Conservation (phyloP, 2,113 vertebrate genomes). For the Colinus virginianus region DNA sequence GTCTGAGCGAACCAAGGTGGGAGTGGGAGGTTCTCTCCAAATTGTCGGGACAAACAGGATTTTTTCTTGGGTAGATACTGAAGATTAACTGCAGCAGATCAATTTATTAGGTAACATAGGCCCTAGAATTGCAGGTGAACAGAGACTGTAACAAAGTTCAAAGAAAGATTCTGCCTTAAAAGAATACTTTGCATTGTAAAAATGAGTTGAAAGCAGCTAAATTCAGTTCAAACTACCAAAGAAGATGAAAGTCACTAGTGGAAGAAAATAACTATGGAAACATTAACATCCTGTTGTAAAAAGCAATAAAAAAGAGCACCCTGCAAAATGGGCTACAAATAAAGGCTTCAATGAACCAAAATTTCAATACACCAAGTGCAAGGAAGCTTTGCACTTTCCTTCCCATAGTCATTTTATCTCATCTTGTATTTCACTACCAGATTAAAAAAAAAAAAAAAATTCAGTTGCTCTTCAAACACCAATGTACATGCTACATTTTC, state of each 20-base stretch:
- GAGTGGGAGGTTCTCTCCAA: background rate
- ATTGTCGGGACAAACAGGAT: background rate
- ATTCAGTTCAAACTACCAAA: background rate
- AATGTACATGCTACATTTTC: background rate
- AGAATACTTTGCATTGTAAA: background rate
- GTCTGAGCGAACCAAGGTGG: background rate
- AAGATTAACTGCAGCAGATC: background rate
- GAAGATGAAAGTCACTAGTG: background rate
- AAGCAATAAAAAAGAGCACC: background rate
- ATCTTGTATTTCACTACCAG: background rate
- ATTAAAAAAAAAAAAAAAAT: background rate
- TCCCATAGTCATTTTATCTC: background rate
- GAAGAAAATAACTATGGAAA: background rate
- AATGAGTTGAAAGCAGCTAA: background rate
- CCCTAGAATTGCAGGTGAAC: background rate
- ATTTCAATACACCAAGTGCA: background rate
- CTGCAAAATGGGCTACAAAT: background rate
- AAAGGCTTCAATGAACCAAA: background rate
- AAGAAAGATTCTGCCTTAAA: background rate
- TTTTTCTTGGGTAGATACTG: background rate
- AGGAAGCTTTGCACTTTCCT: background rate
- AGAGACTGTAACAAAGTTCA: background rate
- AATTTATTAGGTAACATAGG: background rate
- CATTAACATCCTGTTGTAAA: background rate
- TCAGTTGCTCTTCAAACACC: background rate